Conservation (phyloP, 92 coral and sea anemone species). For the Plumapathes pennacea region DNA sequence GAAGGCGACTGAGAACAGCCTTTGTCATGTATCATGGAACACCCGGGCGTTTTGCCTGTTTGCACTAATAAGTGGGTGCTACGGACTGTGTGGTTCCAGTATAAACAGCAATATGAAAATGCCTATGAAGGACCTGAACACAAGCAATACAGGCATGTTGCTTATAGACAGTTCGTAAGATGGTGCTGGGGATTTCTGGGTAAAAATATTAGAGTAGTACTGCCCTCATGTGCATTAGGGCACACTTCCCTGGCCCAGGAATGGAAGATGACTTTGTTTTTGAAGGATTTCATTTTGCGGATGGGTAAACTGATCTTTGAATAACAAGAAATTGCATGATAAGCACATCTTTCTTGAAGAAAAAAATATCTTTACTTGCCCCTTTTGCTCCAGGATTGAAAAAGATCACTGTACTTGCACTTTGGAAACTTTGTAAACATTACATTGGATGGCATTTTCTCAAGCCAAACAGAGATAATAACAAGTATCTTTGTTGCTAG, state of each 20-base stretch:
- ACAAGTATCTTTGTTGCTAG: too few relatives aligned
- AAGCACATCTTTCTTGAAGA: too few relatives aligned
- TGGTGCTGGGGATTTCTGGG: constrained; percentile 35
- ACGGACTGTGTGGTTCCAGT: constrained; percentile 27
- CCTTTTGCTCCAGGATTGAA: too few relatives aligned
- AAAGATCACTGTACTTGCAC: too few relatives aligned
- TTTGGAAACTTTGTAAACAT: too few relatives aligned
- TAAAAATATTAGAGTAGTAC: constrained; percentile 21
- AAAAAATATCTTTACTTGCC: too few relatives aligned
- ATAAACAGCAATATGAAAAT: constrained; percentile 20
- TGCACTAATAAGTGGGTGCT: constrained; percentile 21
- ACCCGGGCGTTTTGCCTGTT: constrained; percentile 5
- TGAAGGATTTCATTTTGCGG: constrained; percentile 33
- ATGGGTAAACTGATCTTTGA: too few relatives aligned
- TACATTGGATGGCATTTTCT: too few relatives aligned
- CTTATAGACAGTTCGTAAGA: constrained; percentile 29
- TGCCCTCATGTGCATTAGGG: constrained; percentile 26
- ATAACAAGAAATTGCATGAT: too few relatives aligned
- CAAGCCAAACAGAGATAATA: too few relatives aligned
- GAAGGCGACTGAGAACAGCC: constrained; percentile 1
- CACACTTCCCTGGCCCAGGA: constrained; percentile 60
- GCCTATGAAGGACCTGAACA: constrained; percentile 30
- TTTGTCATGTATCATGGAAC: constrained; percentile 24
- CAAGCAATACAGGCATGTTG: constrained; percentile 32
- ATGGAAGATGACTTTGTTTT: constrained; percentile 44